Percentiles rank a stretch among this genome's conserved stretches.
Evolutionary conservation across 1,140 invertebrate genomes (phyloP).

Genomic region (Psix sp.): DNA sequence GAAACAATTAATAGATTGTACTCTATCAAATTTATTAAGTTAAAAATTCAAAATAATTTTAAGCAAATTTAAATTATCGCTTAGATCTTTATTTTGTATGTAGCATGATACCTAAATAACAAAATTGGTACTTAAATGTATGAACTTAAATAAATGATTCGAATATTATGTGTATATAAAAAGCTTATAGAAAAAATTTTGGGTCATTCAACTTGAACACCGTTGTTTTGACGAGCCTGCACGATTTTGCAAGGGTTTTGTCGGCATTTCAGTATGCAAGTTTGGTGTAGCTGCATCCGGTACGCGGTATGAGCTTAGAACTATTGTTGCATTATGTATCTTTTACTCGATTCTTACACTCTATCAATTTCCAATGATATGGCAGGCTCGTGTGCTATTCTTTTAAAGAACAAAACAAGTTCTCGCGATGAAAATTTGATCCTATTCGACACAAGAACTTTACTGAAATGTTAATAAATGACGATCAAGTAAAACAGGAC

Average conservation of each 20-base stretch:
- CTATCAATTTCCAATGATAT: conserved; percentile 37
- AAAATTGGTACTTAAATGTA: too few relatives aligned
- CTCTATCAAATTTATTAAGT: too few relatives aligned
- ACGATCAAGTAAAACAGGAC: too few relatives aligned
- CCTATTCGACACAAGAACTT: too few relatives aligned
- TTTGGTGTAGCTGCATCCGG: conserved; percentile 72
- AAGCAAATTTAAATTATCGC: too few relatives aligned
- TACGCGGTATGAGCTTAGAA: conserved; percentile 62
- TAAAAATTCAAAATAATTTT: too few relatives aligned
- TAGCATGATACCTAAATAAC: too few relatives aligned
- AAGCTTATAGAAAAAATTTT: conserved; percentile 8
- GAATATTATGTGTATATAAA: conserved; percentile 21
- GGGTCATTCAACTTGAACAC: conserved; percentile 53
- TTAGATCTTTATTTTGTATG: too few relatives aligned
- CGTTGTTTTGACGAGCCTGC: conserved; percentile 60
- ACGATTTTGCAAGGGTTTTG: conserved; percentile 65
- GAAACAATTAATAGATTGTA: too few relatives aligned
- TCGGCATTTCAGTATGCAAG: conserved; percentile 71
- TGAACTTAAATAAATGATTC: too few relatives aligned
- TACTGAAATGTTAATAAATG: too few relatives aligned
- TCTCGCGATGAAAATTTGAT: neutral
- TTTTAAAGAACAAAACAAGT: conserved; percentile 3
- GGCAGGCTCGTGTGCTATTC: conserved; percentile 17
- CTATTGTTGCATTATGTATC: conserved; percentile 75
- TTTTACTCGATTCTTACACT: conserved; percentile 37